Evolutionary conservation across 2,888 invertebrate species (phyloP).

Genomic region (Oegoconia quadripuncta): DNA sequence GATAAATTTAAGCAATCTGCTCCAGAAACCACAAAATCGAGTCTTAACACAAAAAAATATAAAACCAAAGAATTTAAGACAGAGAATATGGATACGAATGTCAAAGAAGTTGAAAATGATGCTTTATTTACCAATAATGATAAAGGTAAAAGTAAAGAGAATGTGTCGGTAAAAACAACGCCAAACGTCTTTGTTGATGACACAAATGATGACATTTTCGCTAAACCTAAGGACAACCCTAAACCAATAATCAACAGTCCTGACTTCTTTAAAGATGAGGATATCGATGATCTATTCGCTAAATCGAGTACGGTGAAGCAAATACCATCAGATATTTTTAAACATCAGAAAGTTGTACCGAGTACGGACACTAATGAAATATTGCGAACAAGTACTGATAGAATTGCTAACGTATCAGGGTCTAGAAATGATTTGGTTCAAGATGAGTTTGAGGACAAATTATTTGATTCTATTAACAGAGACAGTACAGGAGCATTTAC

Average conservation of each 20-base stretch:
- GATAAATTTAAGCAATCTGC: slow-evolving; percentile 4
- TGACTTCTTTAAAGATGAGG: slow-evolving; percentile 5
- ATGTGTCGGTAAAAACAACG: not conserved
- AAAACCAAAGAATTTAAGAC: no score
- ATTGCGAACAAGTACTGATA: not conserved
- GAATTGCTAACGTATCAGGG: not conserved
- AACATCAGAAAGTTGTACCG: not conserved
- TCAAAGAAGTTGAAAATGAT: slow-evolving; percentile 11
- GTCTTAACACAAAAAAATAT: not conserved
- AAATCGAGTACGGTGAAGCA: not conserved
- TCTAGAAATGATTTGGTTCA: not conserved
- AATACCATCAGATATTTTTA: not conserved
- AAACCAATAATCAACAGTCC: not conserved
- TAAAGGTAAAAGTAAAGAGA: not conserved
- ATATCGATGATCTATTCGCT: not conserved
- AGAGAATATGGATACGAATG: no score
- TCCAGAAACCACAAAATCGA: slow-evolving; percentile 2
- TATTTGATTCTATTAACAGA: no score
- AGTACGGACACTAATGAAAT: no score
- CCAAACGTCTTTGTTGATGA: not conserved
- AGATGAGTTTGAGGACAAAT: not conserved
- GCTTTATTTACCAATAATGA: slow-evolving; percentile 18
- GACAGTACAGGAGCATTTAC: no score
- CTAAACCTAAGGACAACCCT: not conserved
- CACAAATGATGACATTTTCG: not conserved